Base-by-base conservation (phyloP, 2,797 vertebrate species). In the Neostethus bicornis region DNA sequence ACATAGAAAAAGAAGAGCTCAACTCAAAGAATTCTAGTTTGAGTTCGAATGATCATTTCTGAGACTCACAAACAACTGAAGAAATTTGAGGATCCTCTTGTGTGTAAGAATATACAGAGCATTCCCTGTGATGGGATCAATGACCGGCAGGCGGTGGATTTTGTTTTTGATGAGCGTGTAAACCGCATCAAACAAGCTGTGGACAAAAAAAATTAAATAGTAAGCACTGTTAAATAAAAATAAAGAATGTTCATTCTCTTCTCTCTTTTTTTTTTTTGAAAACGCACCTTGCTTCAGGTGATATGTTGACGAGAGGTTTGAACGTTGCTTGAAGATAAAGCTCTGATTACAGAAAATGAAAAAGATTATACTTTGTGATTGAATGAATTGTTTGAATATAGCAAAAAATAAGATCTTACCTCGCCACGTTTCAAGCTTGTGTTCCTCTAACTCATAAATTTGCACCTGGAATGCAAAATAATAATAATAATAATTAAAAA, bases 51-150 rank as follows among this genome's bases (percentile, higher is more conserved):
- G 5, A 7, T 13, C 19, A 11, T 37, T 19, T 44, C 24, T 7
- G 49, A 51, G 57, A 96, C 96, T 98, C 90, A 99, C 97, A 93
- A 98, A 99, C 77, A 99, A 96, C 91, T 99, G 97, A 79, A 99
- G 95, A 88, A 99, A 99, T 92, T 98, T 98, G 89, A 99, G 95
- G 89, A 99, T 97, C 92, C 97, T 93, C 92, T 99, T 99, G 94
- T 99, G 97, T 66, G 97, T 99, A 85, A 99, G 96, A 70, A 99
- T 99, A 91, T 99, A 99, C 92, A 99, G 96, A 93, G 95, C 96
- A 68, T 99, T 99, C 85, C 97, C 97, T 54, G 95, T 97, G 90
- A 97, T 89, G 1, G 97, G 97, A 88, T 99, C 96, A 72, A 99
- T 98, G 85, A 99, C 95, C 63, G 97, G 97, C 92, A 99, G 90